These are phyloP conservation scores for Eupithecia exiguata DNA, from an alignment of 2,888 invertebrate genomes.

Conservation along the genomic window DNA sequence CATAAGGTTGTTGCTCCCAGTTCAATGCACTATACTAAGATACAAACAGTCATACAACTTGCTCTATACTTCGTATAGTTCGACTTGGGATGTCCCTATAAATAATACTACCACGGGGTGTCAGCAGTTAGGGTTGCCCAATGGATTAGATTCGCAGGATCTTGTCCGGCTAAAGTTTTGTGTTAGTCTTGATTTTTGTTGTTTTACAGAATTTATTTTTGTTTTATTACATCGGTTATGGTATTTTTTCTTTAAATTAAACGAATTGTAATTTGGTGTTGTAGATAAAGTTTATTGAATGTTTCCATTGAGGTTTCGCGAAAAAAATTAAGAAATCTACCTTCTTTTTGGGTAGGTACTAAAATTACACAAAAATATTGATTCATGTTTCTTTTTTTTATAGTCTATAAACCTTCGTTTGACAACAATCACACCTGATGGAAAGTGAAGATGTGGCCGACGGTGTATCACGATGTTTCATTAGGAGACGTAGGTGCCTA, in stretches of 20 bases:
- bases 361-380: not conserved
- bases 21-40: constrained; percentile 11
- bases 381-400: not conserved
- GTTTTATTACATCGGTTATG: too few relatives aligned
- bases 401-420: too few relatives aligned
- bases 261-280: not conserved
- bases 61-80: constrained; percentile 12
- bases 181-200: not conserved
- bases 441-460: too few relatives aligned
- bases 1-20: constrained; percentile 2
- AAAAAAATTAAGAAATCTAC: not conserved
- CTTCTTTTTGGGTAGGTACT: not conserved
- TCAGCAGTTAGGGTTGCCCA: constrained; percentile 12
- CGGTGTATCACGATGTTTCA: too few relatives aligned
- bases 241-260: not conserved
- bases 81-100: constrained; percentile 18
- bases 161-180: not conserved
- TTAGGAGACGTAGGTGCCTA: too few relatives aligned
- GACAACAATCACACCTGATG: too few relatives aligned
- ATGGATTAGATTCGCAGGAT: not conserved
- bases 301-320: not conserved
- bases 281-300: not conserved
- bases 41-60: constrained; percentile 15
- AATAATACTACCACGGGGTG: constrained; percentile 22
- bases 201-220: not conserved